phyloP scores from a whole-genome alignment of 2,888 invertebrate species.

The Galeruca laticollis region DNA sequence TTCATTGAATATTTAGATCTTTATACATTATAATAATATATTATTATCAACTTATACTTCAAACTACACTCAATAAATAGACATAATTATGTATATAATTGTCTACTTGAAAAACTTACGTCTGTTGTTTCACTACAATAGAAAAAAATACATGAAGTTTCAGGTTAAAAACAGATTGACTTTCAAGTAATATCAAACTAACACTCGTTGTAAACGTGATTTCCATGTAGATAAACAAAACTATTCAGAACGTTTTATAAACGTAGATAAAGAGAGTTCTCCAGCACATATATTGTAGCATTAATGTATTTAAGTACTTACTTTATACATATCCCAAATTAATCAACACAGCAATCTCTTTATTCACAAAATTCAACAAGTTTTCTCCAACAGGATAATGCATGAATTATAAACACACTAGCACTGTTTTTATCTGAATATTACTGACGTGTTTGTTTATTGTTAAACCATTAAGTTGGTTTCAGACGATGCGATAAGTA shows the following conservation, averaged over 20 bases:
- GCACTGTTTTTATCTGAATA: not conserved
- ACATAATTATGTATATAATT: too few species aligned
- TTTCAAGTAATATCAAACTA: not conserved
- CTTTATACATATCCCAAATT: slow-evolving; percentile 2
- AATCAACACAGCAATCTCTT: not conserved
- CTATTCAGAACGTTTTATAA: not conserved
- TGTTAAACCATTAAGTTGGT: not conserved
- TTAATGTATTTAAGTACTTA: not conserved
- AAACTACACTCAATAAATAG: too few species aligned
- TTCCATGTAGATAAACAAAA: not conserved
- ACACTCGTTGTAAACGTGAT: not conserved
- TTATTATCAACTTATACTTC: too few species aligned
- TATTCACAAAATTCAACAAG: not conserved
- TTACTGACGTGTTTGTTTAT: not conserved
- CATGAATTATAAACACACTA: not conserved
- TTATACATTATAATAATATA: too few species aligned
- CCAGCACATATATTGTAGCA: not conserved
- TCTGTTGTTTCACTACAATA: not conserved
- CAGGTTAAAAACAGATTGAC: not conserved
- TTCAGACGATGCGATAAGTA: not conserved
- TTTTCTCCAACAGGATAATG: not conserved
- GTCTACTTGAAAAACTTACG: not conserved
- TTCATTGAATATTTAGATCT: too few species aligned
- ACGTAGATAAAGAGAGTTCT: not conserved
- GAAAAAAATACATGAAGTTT: not conserved